phyloP scores from a whole-genome alignment of 2,113 vertebrate species.

The Merops nubicus region DNA sequence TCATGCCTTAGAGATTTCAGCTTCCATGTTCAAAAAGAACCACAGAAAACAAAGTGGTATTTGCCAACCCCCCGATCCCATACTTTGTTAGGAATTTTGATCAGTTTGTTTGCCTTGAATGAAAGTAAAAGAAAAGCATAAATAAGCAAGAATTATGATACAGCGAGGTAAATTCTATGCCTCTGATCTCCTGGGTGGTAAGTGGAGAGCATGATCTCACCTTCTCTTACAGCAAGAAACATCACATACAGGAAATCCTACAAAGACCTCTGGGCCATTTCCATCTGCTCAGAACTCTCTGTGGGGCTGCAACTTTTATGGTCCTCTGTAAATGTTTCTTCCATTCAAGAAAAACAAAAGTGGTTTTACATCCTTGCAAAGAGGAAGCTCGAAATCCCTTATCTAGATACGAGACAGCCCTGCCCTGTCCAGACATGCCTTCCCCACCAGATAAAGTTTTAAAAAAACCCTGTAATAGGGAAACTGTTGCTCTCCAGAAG shows the following conservation, averaged over 20 bases:
- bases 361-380: not conserved
- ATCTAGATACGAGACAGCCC: not conserved
- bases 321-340: not conserved
- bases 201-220: not conserved
- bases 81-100: not conserved
- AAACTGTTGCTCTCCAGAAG: not conserved
- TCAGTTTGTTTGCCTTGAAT: not conserved
- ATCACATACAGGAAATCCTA: not conserved
- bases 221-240: not conserved
- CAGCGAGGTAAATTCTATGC: not conserved
- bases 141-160: rapidly evolving
- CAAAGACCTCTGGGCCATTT: not conserved
- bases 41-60: not conserved
- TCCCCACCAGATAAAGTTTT: not conserved
- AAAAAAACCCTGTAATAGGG: not conserved
- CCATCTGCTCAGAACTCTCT: not conserved
- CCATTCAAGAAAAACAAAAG: not conserved
- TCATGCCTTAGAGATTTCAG: not conserved
- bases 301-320: not conserved
- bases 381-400: not conserved
- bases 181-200: not conserved
- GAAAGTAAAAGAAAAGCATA: not conserved
- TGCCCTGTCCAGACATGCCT: not conserved
- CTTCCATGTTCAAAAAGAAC: not conserved
- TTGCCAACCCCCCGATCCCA: not conserved